A percentile compares a stretch with the other conserved stretches of the same genome.
phyloP scores from a whole-genome alignment of 2,888 invertebrate genomes.

The Dendrolimus pini region DNA sequence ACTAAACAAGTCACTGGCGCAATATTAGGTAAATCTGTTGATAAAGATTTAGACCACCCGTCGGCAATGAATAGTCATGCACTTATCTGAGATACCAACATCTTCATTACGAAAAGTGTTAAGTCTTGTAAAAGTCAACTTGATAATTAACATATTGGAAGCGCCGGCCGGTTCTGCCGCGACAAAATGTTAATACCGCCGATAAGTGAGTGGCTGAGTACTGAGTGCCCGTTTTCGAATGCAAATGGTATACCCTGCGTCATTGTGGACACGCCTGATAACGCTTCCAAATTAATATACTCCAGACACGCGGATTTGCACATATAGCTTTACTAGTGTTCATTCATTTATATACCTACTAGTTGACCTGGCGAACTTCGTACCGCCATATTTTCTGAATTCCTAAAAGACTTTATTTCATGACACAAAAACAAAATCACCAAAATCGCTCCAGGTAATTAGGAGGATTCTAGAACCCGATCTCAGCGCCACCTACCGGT shows the following conservation, averaged over 20 bases:
- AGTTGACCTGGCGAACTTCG: no score
- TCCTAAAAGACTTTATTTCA: no score
- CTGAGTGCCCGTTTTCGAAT: slow-evolving; percentile 33
- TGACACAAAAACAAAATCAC: no score
- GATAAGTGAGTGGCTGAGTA: slow-evolving; percentile 32
- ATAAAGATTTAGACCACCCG: slow-evolving; percentile 30
- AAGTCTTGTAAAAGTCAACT: slow-evolving; percentile 71
- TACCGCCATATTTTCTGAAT: no score
- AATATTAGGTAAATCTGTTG: not conserved
- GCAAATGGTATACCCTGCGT: slow-evolving; percentile 38
- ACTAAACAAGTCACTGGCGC: not conserved
- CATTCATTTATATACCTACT: no score
- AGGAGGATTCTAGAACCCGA: no score
- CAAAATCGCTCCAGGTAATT: no score
- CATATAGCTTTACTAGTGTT: slow-evolving; percentile 11
- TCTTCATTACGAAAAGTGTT: slow-evolving; percentile 73
- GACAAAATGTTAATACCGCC: slow-evolving; percentile 70
- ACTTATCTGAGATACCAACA: slow-evolving; percentile 42
- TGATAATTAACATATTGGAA: slow-evolving; percentile 67
- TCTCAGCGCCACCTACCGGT: no score
- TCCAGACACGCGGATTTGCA: slow-evolving; percentile 53
- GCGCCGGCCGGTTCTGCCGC: slow-evolving; percentile 55
- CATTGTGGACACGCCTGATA: slow-evolving; percentile 47
- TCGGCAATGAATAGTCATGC: slow-evolving; percentile 33
- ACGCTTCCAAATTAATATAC: slow-evolving; percentile 49